phyloP scores from a whole-genome alignment of 2,113 vertebrate genomes.

The Tauraco erythrolophus region DNA sequence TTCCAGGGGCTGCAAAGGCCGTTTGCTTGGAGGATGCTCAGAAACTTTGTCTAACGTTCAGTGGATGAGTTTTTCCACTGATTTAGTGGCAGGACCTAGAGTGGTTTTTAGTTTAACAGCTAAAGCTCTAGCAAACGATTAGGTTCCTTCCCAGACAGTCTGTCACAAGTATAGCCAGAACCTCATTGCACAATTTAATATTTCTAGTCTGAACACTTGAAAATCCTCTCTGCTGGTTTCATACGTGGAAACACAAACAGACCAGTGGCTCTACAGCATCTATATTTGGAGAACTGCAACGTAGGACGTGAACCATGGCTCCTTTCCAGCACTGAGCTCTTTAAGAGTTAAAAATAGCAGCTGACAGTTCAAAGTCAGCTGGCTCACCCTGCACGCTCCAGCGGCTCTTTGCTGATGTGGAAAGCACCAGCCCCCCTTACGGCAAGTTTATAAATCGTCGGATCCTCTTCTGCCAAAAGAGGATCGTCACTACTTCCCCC shows the following conservation, averaged over 20 bases:
- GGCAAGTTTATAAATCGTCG: background rate
- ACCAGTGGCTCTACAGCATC: background rate
- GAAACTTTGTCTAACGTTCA: background rate
- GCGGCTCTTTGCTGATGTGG: background rate
- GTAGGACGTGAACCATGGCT: background rate
- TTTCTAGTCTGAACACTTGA: background rate
- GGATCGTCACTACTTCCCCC: background rate
- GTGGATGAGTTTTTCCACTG: background rate
- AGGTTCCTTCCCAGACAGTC: background rate
- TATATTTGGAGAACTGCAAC: background rate
- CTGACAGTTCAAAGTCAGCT: background rate
- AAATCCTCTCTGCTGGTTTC: background rate
- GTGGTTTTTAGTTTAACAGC: background rate
- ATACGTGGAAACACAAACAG: background rate
- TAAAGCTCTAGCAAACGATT: background rate
- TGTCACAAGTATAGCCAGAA: background rate
- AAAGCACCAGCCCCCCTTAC: background rate
- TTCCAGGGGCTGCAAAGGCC: background rate
- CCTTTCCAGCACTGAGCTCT: background rate
- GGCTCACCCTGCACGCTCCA: background rate
- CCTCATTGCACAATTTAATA: background rate
- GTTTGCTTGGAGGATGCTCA: background rate
- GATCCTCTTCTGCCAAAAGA: background rate
- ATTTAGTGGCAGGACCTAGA: background rate
- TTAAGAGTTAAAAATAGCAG: slow-evolving; percentile 22